These are phyloP conservation scores for Mythimna pallens DNA, from an alignment of 2,888 invertebrate species.

Conservation along the genomic window DNA sequence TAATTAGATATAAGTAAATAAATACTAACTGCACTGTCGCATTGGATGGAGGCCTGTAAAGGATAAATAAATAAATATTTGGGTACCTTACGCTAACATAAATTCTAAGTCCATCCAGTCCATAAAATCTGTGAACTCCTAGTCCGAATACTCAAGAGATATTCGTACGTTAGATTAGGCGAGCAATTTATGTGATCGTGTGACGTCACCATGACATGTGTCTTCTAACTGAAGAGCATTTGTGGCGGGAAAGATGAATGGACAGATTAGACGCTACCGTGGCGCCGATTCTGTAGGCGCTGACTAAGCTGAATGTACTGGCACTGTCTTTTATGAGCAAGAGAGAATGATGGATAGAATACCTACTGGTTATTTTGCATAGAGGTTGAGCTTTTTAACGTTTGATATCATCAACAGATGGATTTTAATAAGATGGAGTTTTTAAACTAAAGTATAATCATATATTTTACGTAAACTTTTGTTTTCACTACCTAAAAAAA, in stretches of 20 bases:
- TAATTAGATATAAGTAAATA: too few relatives aligned
- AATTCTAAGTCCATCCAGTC: neutral
- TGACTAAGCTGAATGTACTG: constrained; percentile 31
- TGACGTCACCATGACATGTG: constrained; percentile 47
- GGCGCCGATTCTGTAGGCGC: constrained; percentile 29
- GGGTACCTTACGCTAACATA: neutral
- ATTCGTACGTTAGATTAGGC: constrained; percentile 20
- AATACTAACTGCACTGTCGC: too few relatives aligned
- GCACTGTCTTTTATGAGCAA: constrained; percentile 7
- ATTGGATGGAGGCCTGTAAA: too few relatives aligned
- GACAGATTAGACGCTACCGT: constrained; percentile 35
- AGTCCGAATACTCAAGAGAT: neutral
- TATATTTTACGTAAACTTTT: too few relatives aligned
- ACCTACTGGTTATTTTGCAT: too few relatives aligned
- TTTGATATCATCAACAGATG: too few relatives aligned
- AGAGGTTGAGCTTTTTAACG: too few relatives aligned
- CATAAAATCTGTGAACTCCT: neutral
- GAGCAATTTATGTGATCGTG: constrained; percentile 25
- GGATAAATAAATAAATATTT: too few relatives aligned
- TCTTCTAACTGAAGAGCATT: constrained; percentile 33
- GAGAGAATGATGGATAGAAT: neutral
- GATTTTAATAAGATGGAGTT: too few relatives aligned
- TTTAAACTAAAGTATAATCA: too few relatives aligned
- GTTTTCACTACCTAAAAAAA: too few relatives aligned
- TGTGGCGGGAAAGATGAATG: constrained; percentile 45